Evolutionary conservation across 2,113 vertebrate genomes (phyloP).

Genomic region (Otocyon megalotis): DNA sequence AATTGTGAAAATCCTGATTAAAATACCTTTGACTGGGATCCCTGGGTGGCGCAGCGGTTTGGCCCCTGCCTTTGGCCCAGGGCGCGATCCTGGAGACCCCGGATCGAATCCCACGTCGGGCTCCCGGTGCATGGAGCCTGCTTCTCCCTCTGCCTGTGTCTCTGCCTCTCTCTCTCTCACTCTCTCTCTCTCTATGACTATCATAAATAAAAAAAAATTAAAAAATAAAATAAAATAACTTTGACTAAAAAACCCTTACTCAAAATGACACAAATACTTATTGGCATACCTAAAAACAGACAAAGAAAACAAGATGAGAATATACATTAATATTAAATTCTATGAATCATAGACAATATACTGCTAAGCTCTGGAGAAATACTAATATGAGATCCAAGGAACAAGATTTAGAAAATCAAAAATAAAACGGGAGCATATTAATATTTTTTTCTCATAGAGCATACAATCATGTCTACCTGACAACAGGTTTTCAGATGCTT

Average conservation of each 20-base stretch:
- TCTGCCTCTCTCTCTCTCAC: too few relatives aligned
- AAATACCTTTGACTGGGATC: background rate
- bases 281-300: background rate
- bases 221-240: too few relatives aligned
- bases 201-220: too few relatives aligned
- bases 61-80: too few relatives aligned
- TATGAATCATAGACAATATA: background rate
- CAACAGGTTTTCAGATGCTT: background rate
- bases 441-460: background rate
- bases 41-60: too few relatives aligned
- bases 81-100: too few relatives aligned
- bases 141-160: too few relatives aligned
- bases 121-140: too few relatives aligned
- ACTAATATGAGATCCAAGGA: background rate
- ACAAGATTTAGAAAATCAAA: constrained; percentile 12
- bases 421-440: background rate
- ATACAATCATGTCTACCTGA: background rate
- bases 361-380: background rate
- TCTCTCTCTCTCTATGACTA: too few relatives aligned
- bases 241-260: background rate
- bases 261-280: background rate
- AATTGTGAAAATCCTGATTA: background rate
- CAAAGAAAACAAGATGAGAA: background rate
- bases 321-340: background rate
- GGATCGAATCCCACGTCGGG: too few relatives aligned